phyloP scores from a whole-genome alignment of 2,888 invertebrate species.

The Tenthredo scrophulariae region DNA sequence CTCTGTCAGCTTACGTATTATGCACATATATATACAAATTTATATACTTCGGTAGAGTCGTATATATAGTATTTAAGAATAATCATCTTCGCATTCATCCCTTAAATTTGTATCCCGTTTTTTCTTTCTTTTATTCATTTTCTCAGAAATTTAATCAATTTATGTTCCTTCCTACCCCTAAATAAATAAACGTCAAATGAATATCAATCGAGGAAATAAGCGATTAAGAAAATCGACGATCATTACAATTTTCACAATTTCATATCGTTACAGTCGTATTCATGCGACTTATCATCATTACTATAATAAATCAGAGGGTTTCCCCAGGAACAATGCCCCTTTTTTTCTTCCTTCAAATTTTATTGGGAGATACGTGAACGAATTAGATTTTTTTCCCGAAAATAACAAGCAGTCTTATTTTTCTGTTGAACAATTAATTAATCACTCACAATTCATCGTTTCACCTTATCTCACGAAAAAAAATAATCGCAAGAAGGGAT shows the following conservation, averaged over 20 bases:
- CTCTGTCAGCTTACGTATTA: neutral
- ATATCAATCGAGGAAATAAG: neutral
- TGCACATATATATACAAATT: neutral
- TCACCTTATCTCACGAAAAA: too few species aligned
- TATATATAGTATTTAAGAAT: too few species aligned
- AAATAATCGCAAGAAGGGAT: too few species aligned
- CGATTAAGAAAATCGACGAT: neutral
- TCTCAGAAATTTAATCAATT: too few species aligned
- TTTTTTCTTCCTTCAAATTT: neutral
- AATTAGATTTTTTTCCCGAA: too few species aligned
- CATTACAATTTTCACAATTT: neutral
- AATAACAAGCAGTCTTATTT: neutral
- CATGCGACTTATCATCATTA: neutral
- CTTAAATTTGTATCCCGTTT: too few species aligned
- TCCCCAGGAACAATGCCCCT: neutral
- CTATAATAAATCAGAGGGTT: neutral
- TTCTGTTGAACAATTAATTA: neutral
- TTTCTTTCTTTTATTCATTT: too few species aligned
- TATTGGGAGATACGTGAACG: neutral
- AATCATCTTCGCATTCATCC: too few species aligned
- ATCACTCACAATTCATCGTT: too few species aligned
- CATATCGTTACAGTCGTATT: neutral
- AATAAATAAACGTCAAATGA: neutral
- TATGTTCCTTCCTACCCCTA: neutral
- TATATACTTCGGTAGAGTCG: neutral